Evolutionary conservation across 2,888 invertebrate species (phyloP).

Genomic region (Aphidoletes aphidimyza): DNA sequence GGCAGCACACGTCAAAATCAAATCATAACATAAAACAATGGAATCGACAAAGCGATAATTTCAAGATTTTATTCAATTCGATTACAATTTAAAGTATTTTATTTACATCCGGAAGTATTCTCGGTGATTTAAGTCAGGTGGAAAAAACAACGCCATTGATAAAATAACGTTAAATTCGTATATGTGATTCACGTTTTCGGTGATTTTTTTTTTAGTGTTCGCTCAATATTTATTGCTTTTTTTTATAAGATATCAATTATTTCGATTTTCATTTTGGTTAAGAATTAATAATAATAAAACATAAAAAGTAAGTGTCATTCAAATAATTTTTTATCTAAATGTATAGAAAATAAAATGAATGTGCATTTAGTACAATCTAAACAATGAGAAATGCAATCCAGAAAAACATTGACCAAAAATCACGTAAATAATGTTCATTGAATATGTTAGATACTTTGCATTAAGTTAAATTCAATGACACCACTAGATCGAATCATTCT

Average conservation of each 20-base stretch:
- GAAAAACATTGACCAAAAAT: too few species aligned
- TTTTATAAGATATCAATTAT: too few species aligned
- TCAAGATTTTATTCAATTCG: neutral
- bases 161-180: neutral
- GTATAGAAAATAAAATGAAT: neutral
- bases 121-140: neutral
- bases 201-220: too few species aligned
- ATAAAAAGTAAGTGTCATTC: neutral
- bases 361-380: too few species aligned
- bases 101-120: constrained; percentile 2
- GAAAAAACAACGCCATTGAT: neutral
- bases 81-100: neutral
- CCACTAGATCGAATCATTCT: too few species aligned
- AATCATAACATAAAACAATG: neutral
- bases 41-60: neutral
- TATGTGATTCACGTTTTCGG: neutral
- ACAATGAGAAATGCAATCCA: too few species aligned
- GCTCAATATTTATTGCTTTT: too few species aligned
- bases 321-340: neutral
- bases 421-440: too few species aligned
- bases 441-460: too few species aligned
- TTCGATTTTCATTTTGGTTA: neutral
- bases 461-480: too few species aligned
- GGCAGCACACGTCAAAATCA: neutral
- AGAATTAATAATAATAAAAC: neutral